A percentile compares a stretch with the other conserved stretches of the same genome.
These are phyloP conservation scores for Thamnophis elegans DNA, from an alignment of 2,797 vertebrate genomes.

Conservation along the genomic window DNA sequence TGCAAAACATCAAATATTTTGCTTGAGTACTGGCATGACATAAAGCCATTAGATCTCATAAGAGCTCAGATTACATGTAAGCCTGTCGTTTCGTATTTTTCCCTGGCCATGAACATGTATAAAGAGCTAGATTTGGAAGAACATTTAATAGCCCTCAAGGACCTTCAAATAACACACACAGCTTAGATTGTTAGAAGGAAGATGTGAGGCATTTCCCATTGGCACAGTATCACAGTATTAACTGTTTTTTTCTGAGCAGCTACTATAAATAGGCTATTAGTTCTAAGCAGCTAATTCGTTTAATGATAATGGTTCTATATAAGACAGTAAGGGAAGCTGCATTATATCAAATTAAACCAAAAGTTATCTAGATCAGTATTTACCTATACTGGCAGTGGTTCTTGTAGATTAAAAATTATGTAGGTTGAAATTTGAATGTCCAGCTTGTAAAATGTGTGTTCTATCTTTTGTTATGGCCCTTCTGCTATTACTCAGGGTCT, in stretches of 20 bases:
- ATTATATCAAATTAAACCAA: not conserved
- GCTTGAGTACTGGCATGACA: not conserved
- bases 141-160: not conserved
- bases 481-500: not conserved
- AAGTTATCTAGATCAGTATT: not conserved
- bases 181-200: not conserved
- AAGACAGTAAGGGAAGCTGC: not conserved
- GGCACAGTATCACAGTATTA: not conserved
- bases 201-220: not conserved
- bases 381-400: not conserved
- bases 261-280: not conserved
- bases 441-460: not conserved
- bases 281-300: not conserved
- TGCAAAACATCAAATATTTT: not conserved
- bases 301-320: not conserved
- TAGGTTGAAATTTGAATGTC: not conserved
- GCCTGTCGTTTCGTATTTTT: not conserved
- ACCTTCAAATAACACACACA: not conserved
- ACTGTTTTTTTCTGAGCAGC: not conserved
- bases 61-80: not conserved
- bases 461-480: not conserved
- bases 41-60: conserved; percentile 14
- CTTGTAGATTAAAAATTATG: not conserved
- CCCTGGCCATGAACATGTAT: not conserved
- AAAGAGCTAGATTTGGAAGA: not conserved